Percentiles rank a stretch among this genome's conserved stretches.
Evolutionary conservation across 2,888 invertebrate genomes (phyloP).

Genomic region (Lepidocyrtoides sp.): DNA sequence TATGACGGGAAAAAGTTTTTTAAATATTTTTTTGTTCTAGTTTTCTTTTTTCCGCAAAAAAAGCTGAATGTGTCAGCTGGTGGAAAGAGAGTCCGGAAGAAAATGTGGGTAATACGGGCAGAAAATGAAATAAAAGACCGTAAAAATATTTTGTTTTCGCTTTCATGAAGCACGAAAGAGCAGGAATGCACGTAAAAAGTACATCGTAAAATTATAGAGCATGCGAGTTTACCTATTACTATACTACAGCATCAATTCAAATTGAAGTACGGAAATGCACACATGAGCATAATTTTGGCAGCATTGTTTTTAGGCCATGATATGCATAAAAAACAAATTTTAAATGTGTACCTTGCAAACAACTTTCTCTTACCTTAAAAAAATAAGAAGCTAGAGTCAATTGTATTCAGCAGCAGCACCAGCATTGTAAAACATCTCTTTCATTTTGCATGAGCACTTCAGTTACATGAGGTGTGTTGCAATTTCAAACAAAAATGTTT

Average conservation of each 20-base stretch:
- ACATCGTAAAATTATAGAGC: background rate
- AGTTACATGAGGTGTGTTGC: too few species aligned
- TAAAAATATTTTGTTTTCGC: background rate
- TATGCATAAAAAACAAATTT: background rate
- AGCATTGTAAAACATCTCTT: too few species aligned
- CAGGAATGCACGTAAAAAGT: background rate
- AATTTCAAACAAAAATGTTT: background rate
- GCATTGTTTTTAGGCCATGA: background rate
- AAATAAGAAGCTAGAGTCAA: too few species aligned
- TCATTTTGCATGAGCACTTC: too few species aligned
- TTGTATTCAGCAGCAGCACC: too few species aligned
- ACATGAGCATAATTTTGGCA: background rate
- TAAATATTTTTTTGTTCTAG: conserved; percentile 1
- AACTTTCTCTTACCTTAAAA: too few species aligned
- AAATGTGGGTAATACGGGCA: background rate
- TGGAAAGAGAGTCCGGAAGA: background rate
- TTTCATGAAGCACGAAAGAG: background rate
- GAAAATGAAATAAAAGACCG: background rate
- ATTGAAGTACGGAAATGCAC: background rate
- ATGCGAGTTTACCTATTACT: too few species aligned
- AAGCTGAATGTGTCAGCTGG: conserved; percentile 33
- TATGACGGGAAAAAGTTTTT: background rate
- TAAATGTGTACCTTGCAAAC: background rate
- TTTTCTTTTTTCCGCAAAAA: background rate
- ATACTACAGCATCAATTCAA: background rate